These are phyloP conservation scores for Drosophila pseudotalamancana DNA, from an alignment of 2,888 invertebrate species.

Conservation along the genomic window DNA sequence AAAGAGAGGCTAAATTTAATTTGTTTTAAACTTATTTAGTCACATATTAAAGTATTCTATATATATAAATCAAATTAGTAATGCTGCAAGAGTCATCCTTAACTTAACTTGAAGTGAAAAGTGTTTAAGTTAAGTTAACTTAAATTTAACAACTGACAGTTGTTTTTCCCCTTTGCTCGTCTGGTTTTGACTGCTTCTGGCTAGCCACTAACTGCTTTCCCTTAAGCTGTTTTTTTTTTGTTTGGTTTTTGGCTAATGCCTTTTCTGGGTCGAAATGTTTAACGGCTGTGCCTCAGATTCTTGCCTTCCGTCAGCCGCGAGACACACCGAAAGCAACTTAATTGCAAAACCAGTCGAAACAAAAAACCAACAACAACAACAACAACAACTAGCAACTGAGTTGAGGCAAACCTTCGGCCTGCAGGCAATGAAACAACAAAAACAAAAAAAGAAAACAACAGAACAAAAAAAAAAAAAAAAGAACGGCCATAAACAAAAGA, in stretches of 20 bases:
- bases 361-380: constrained; percentile 20
- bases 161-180: neutral
- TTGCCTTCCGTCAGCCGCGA: constrained; percentile 46
- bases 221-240: constrained; percentile 29
- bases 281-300: constrained; percentile 56
- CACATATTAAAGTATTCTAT: no score
- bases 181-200: neutral
- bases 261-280: constrained; percentile 71
- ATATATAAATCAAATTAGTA: no score
- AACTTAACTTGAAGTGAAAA: neutral
- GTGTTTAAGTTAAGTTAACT: neutral
- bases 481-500: constrained; percentile 49
- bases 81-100: no score
- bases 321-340: constrained; percentile 41
- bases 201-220: constrained; percentile 49
- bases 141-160: neutral
- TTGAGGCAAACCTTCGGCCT: constrained; percentile 13
- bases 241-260: constrained; percentile 16
- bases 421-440: constrained; percentile 52
- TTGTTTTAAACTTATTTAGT: no score
- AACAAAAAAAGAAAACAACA: constrained; percentile 3
- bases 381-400: constrained; percentile 36
- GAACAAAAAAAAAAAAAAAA: constrained; percentile 4
- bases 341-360: constrained; percentile 54
- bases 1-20: no score